A percentile compares a stretch with the other conserved stretches of the same genome.
Conservation (phyloP, 1,140 invertebrate species). For the Copidosoma floridanum region DNA sequence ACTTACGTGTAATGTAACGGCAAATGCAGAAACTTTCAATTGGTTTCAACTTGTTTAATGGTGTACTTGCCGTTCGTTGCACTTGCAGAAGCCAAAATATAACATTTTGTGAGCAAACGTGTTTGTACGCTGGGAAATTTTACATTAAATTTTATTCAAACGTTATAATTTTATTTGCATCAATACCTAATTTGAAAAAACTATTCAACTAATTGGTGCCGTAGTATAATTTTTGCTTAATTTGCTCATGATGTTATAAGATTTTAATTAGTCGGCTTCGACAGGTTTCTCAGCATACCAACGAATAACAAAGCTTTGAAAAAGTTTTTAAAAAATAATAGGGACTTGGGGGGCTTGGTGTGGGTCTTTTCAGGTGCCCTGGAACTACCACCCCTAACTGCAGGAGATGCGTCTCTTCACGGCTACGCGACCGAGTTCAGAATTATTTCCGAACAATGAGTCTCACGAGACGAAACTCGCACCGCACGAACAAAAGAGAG, state of each 20-base stretch:
- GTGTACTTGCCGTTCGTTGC: no score
- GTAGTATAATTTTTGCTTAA: no score
- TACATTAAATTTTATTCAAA: no score
- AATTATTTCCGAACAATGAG: constrained; percentile 52
- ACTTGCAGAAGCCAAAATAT: no score
- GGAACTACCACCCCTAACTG: constrained; percentile 45
- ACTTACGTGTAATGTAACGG: constrained; percentile 6
- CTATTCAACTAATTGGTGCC: no score
- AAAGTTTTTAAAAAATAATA: constrained; percentile 23
- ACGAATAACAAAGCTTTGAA: constrained; percentile 16
- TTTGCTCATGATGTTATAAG: no score
- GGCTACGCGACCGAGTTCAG: constrained; percentile 49
- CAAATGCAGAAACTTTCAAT: background rate
- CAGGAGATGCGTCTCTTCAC: constrained; percentile 46
- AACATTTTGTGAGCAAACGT: no score
- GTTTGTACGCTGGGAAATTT: no score
- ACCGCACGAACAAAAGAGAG: constrained; percentile 16
- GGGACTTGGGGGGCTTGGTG: constrained; percentile 45
- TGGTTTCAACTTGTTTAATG: no score
- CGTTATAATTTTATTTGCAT: no score
- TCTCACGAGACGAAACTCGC: constrained; percentile 28
- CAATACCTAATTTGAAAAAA: no score
- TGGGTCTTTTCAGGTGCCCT: constrained; percentile 51
- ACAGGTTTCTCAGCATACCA: background rate
- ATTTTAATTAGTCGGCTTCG: no score